A percentile compares a stretch with the other conserved stretches of the same genome.
Evolutionary conservation across 2,113 vertebrate species (phyloP).

Genomic region (Symphodus melops): DNA sequence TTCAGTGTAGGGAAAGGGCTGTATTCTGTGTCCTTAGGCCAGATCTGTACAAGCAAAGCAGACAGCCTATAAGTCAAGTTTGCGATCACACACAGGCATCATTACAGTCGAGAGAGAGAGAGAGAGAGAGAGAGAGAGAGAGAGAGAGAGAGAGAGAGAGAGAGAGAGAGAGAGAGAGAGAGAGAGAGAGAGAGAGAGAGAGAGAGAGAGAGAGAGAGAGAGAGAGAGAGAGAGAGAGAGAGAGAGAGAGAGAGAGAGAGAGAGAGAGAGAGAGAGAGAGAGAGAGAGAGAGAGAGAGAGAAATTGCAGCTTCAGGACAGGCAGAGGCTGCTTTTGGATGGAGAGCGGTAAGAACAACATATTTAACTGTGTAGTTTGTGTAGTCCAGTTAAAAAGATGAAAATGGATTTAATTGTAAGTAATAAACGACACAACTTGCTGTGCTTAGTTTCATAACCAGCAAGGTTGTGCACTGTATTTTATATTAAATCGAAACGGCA

Average conservation of each 20-base stretch:
- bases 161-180: constrained; percentile 24
- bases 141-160: constrained; percentile 24
- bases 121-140: constrained; percentile 24
- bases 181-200: constrained; percentile 24
- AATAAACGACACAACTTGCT: not conserved
- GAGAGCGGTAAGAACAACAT: not conserved
- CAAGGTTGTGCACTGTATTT: too few relatives aligned
- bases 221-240: not conserved
- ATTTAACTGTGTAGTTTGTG: not conserved
- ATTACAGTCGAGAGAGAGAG: constrained; percentile 21
- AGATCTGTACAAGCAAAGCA: constrained; percentile 38
- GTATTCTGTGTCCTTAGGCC: constrained; percentile 38
- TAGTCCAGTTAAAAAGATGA: not conserved
- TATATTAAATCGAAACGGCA: too few relatives aligned
- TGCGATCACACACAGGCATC: constrained; percentile 39
- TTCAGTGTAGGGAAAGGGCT: constrained; percentile 23
- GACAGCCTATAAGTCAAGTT: constrained; percentile 23
- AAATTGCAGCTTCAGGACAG: constrained; percentile 24
- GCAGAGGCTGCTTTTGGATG: not conserved
- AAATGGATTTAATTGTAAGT: not conserved
- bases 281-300: constrained; percentile 9
- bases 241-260: not conserved
- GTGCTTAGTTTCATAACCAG: not conserved
- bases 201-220: not conserved
- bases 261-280: not conserved